These are phyloP conservation scores for Macroglossus sobrinus DNA, from an alignment of 2,113 vertebrate genomes.

Conservation along the genomic window DNA sequence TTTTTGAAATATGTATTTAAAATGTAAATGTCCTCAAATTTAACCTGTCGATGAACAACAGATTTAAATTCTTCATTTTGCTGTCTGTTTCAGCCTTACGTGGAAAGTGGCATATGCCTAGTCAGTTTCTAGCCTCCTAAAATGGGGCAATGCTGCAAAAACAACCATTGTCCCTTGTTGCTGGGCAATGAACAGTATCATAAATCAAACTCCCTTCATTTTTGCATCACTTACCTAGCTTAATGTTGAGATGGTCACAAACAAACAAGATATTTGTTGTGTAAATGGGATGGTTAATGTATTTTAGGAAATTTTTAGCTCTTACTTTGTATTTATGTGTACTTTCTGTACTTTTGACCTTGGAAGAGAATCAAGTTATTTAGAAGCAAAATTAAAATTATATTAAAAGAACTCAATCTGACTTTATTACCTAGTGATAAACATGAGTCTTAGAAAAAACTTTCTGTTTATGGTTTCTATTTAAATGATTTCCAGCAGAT, in stretches of 20 bases:
- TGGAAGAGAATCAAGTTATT: conserved; percentile 48
- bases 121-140: conserved; percentile 60
- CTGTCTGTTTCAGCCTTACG: conserved; percentile 25
- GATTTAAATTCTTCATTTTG: conserved; percentile 69
- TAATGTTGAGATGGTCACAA: conserved; percentile 76
- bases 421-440: conserved; percentile 44
- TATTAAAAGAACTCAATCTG: conserved; percentile 47
- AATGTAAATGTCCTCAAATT: conserved; percentile 38
- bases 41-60: conserved; percentile 58
- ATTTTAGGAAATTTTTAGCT: conserved; percentile 68
- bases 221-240: conserved; percentile 74
- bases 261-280: conserved; percentile 71
- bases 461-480: conserved; percentile 45
- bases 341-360: conserved; percentile 58
- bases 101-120: not conserved
- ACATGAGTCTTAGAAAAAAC: conserved; percentile 27
- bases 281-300: conserved; percentile 66
- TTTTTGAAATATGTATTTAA: conserved; percentile 59
- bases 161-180: conserved; percentile 64
- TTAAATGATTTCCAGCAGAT: conserved; percentile 53
- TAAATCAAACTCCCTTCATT: conserved; percentile 74
- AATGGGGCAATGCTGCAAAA: conserved; percentile 63
- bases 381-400: conserved; percentile 64
- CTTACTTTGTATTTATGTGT: conserved; percentile 54
- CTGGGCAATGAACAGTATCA: conserved; percentile 72